Evolutionary conservation across 2,113 vertebrate genomes (phyloP).

Genomic region (Caranx melampygus): DNA sequence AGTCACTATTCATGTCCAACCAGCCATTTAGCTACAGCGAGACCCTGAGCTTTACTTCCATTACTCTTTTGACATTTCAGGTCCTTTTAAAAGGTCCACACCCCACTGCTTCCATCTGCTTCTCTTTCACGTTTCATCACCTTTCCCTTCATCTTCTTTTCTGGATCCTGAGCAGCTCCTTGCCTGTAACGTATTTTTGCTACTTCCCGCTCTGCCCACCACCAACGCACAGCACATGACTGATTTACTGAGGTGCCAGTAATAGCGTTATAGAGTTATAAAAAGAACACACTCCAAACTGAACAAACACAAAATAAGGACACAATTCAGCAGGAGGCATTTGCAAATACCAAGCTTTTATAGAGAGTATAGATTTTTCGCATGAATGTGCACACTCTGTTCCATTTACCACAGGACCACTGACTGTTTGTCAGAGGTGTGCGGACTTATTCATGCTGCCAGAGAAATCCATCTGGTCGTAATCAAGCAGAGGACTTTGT

Average conservation of each 20-base stretch:
- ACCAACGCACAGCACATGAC: background rate
- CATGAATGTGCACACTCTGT: constrained; percentile 22
- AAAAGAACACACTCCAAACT: constrained; percentile 13
- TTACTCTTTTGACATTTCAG: constrained; percentile 41
- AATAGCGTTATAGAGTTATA: background rate
- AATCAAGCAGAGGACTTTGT: constrained; percentile 27
- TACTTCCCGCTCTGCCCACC: background rate
- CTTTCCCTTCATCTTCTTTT: background rate
- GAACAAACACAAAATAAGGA: background rate
- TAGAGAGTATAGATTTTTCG: constrained; percentile 53
- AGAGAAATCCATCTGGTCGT: constrained; percentile 51
- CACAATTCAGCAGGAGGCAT: constrained; percentile 44
- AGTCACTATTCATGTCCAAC: constrained; percentile 23
- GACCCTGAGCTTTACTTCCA: constrained; percentile 17
- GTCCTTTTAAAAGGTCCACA: constrained; percentile 13
- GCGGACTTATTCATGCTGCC: background rate
- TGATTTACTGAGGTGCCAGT: constrained; percentile 37
- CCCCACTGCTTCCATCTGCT: background rate
- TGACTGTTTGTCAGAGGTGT: constrained; percentile 19
- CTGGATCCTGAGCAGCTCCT: background rate
- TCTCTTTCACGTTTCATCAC: background rate
- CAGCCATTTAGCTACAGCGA: background rate
- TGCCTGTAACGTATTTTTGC: background rate
- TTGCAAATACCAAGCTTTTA: constrained; percentile 23
- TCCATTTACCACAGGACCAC: background rate